Conservation (phyloP, 2,113 vertebrate genomes). For the Crotalus helleri region DNA sequence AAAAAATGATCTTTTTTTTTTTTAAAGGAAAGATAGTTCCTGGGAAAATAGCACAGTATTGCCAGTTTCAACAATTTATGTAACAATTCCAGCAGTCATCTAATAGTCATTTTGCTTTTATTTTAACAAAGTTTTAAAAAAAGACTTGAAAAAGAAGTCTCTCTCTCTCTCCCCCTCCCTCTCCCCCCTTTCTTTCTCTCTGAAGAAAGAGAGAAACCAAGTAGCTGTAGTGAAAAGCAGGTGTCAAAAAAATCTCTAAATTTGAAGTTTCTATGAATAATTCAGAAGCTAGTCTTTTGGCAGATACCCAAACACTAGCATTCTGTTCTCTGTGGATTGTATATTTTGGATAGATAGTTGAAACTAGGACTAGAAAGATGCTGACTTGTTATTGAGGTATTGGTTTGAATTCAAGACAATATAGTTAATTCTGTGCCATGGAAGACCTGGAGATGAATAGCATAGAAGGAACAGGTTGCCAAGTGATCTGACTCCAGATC, state of each 20-base stretch:
- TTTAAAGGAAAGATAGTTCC: constrained; percentile 13
- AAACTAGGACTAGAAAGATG: not conserved
- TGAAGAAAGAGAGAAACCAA: rapidly evolving
- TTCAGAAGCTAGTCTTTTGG: constrained; percentile 23
- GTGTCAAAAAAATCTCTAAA: constrained; percentile 28
- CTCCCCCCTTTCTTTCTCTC: too few relatives aligned
- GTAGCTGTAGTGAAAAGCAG: not conserved
- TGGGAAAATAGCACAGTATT: not conserved
- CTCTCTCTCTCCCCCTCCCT: too few relatives aligned
- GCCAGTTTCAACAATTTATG: not conserved
- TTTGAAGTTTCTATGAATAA: constrained; percentile 23
- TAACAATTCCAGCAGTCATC: constrained; percentile 2
- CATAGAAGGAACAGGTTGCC: not conserved
- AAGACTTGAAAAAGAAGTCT: constrained; percentile 29
- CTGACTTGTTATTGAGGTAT: constrained; percentile 22
- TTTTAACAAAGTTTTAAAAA: constrained; percentile 5
- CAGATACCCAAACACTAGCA: constrained; percentile 20
- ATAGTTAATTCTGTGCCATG: not conserved
- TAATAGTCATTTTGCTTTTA: not conserved
- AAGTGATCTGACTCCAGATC: not conserved
- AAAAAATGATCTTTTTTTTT: not conserved
- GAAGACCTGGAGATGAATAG: not conserved
- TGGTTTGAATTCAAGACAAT: constrained; percentile 7
- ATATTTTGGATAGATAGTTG: constrained; percentile 4
- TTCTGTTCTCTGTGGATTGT: constrained; percentile 4